A percentile compares a stretch with the other conserved stretches of the same genome.
Conservation (phyloP, 2,888 invertebrate genomes). For the Drosophila putrida region DNA sequence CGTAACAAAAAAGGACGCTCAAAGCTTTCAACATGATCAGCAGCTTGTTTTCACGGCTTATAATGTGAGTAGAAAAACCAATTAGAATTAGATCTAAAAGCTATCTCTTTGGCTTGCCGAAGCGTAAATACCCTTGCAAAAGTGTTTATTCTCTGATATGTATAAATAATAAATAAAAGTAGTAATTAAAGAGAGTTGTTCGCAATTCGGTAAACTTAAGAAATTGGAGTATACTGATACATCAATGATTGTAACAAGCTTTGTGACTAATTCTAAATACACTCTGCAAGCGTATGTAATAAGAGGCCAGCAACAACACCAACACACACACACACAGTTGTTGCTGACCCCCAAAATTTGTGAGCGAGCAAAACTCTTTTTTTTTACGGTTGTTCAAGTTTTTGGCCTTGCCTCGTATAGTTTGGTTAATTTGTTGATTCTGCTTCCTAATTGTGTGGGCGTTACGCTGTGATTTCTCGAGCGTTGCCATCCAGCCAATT, state of each 20-base stretch:
- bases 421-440: slow-evolving; percentile 35
- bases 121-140: slow-evolving; percentile 42
- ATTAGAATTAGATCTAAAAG: slow-evolving; percentile 2
- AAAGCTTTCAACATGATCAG: slow-evolving; percentile 81
- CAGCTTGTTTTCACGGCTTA: slow-evolving; percentile 83
- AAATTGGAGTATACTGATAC: slow-evolving; percentile 5
- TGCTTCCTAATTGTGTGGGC: slow-evolving; percentile 75
- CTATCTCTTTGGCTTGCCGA: slow-evolving; percentile 20
- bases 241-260: slow-evolving; percentile 3
- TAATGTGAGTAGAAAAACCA: slow-evolving; percentile 83
- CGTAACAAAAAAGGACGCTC: slow-evolving; percentile 44
- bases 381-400: slow-evolving; percentile 17
- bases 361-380: slow-evolving; percentile 49
- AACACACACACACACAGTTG: slow-evolving; percentile 32
- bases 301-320: slow-evolving; percentile 42
- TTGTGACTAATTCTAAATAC: slow-evolving; percentile 3
- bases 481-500: slow-evolving; percentile 56
- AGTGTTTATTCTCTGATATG: not conserved
- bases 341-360: slow-evolving; percentile 54
- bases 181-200: not conserved
- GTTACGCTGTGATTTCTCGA: slow-evolving; percentile 67
- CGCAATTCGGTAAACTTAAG: not conserved
- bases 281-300: slow-evolving; percentile 34
- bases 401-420: slow-evolving; percentile 43
- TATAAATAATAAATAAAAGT: not conserved